Base-by-base conservation (phyloP, 35 echinoderm and acorn worm genomes). In the Nesometra sesokonis region DNA sequence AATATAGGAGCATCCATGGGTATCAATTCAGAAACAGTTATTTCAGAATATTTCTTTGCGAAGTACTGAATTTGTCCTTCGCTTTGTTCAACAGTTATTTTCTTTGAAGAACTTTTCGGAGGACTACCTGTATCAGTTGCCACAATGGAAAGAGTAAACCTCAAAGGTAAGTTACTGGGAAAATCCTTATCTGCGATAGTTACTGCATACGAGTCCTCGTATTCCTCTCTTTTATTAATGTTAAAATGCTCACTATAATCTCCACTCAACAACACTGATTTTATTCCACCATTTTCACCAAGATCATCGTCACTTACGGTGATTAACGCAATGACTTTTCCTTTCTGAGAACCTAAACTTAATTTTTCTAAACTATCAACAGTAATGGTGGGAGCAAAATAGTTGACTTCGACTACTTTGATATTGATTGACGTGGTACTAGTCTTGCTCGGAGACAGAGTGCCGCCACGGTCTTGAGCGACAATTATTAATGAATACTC, bases 391-490 rank as follows among this genome's bases (percentile, higher is more conserved):
- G 96, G 96, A 3, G 87, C 37, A 94, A 90, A 87, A 79, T 87
- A 92, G 85, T 99, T 99, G 5, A 99, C 96, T 76, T 94, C 80
- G 23, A 35, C 23, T 29, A 99, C 88, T 17, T 83, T 47, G 29
- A 99, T 83, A 30, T 37, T 88, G 0, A 99, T 82, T 4, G 46
- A 36, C 0, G 90, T 79, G 13, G 84, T 86, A 31, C 82, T 82
- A 17, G 85, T 90, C 21, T 89, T 78, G 31, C 85, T 83, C 9
- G 87, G 78, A 3, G 86, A 78, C 0, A 88, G 77, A 84, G 89
- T 94, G 31, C 92, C 88, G 3, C 96, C 96, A 81, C 96, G 89
- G 35, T 99, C 96, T 78, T 90, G 94, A 5, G 96, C 96, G 38
- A 90, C 84, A 82, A 99, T 78, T 31, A 86, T 82, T 15, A 99